Evolutionary conservation across 2,113 vertebrate species (phyloP), one percentile per base, ranked within the genome.

Genomic region (Saccopteryx leptura): DNA sequence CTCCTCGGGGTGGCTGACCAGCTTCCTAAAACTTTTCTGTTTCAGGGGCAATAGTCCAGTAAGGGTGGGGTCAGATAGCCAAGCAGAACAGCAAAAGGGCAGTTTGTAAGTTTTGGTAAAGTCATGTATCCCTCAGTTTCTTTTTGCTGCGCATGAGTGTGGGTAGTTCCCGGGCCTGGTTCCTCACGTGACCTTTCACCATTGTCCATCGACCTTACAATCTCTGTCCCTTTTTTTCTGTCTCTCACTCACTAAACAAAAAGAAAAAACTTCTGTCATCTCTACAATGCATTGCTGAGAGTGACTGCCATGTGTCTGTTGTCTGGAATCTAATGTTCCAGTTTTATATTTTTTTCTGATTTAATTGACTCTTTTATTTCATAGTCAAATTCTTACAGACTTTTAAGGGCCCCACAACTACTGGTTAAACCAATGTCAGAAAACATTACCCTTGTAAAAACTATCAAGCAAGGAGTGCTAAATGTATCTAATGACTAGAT

Each of bases 281-380:
- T 71, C 68, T 71, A 71, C 39, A 33, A 71, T 39, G 33, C 33
- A 71, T 71, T 39, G 68, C 5, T 71, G 69, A 39, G n/a, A 69
- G n/a, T 39, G 33, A 39, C 69, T 33, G 66, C n/a, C 66, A 18
- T 19, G 9, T 69, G 69, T 71, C 33, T 39, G 33, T 33, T 71
- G 39, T 71, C 33, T 71, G 39, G 69, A 71, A 71, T 39, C 69
- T 18, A 71, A 71, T 21, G 6, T 71, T 71, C 4, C 69, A 71
- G 18, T 71, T 39, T 39, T 71, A 68, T 68, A 68, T 68, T n/a
- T 18, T 69, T 71, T 54, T 93, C 50, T 96, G 48, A 95, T 75
- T 95, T 85, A 91, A 95, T 46, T 96, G 54, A 80, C 9, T 94
- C 31, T 83, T 92, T 92, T 76, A 95, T 76, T 93, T 96, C 79